Evolutionary conservation across 2,888 invertebrate genomes (phyloP), one percentile per base, ranked within the genome.

Genomic region (Catocala sponsa): DNA sequence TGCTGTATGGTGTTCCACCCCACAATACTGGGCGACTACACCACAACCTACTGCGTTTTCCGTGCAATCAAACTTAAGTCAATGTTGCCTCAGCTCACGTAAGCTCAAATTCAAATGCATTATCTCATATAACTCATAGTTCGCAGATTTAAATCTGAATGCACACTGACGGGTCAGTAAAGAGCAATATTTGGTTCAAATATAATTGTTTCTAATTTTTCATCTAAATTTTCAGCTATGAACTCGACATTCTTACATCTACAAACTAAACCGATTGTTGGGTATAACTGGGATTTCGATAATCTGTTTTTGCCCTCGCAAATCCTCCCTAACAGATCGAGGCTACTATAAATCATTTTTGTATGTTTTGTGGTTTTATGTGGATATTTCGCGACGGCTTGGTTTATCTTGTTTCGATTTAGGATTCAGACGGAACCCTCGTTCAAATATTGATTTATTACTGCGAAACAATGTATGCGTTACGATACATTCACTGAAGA

Each of bases 281-380:
- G 83, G 68, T 84, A 87, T 87, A 88, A 87, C 88, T 83, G 83
- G 90, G 86, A 88, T 89, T 88, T 84, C 85, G 87, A 91, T 92
- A 91, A 92, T 91, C 90, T 91, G 90, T 91, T 92, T 90, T 91
- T 90, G 86, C 84, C 79, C 85, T 80, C 84, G 79, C 85, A 81
- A 86, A 88, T 84, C 87, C 85, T 86, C 83, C 84, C 85, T 78
- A 87, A 87, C 91, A 89, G 88, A 92, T 89, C 88, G 89, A 81
- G 81, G 76, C 79, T 80, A 85, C 87, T 87, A 90, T 92, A 91
- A 91, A 92, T 92, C 91, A 92, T 92, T 90, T 90, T 88, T 82
- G 84, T 89, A 88, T 89, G 88, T 90, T 92, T 90, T 88, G 87
- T 83, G 87, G 90, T 88, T 92, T 91, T 89, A 88, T 88, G 83